Evolutionary conservation across 1,140 invertebrate species (phyloP).

Genomic region (Penaeus vannamei): DNA sequence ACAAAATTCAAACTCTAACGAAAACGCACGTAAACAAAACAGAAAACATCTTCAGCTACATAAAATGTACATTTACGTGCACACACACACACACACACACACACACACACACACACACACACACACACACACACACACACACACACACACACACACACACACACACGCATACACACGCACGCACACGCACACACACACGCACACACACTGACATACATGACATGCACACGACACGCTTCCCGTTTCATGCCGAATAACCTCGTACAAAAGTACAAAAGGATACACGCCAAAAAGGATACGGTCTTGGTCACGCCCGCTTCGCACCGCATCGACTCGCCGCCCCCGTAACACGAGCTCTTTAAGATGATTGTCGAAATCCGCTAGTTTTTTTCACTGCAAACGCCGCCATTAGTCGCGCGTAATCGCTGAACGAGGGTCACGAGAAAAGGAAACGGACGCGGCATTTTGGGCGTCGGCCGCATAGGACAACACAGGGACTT

Average conservation of each 20-base stretch:
- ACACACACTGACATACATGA: background rate
- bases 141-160: constrained; percentile 19
- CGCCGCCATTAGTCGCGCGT: too few relatives aligned
- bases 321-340: too few relatives aligned
- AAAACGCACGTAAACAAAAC: background rate
- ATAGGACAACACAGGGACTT: too few relatives aligned
- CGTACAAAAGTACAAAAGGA: too few relatives aligned
- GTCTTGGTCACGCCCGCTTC: too few relatives aligned
- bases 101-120: constrained; percentile 1
- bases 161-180: background rate
- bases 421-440: too few relatives aligned
- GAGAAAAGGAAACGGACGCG: too few relatives aligned
- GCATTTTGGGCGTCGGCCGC: too few relatives aligned
- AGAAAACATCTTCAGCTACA: background rate
- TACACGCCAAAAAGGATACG: too few relatives aligned
- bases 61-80: background rate
- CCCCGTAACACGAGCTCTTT: too few relatives aligned
- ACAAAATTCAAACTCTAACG: background rate
- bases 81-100: background rate
- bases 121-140: constrained; percentile 19
- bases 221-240: background rate
- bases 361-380: too few relatives aligned
- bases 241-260: background rate
- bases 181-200: background rate
- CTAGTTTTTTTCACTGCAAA: too few relatives aligned